Evolutionary conservation across 2,888 invertebrate species (phyloP).

Genomic region (Cryptocephalus primarius): DNA sequence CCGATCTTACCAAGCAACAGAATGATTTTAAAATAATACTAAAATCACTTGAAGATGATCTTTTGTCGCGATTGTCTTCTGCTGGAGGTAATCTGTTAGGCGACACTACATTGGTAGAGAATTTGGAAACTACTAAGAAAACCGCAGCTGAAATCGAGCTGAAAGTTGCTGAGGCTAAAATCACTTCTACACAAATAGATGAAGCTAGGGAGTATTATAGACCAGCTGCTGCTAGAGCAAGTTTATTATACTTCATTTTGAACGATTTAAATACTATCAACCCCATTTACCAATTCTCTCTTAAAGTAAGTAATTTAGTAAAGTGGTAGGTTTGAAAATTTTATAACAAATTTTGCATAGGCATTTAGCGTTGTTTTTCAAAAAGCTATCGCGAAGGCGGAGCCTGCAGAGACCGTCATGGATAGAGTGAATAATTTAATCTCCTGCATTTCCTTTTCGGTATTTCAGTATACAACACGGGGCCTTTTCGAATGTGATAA

Average conservation of each 20-base stretch:
- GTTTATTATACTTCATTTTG: conserved; percentile 86
- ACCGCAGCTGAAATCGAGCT: conserved; percentile 92
- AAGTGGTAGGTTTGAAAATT: too few species aligned
- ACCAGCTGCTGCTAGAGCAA: conserved; percentile 85
- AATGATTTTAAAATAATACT: conserved; percentile 94
- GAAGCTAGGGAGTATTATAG: conserved; percentile 80
- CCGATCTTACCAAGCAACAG: conserved; percentile 89
- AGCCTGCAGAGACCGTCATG: conserved; percentile 67
- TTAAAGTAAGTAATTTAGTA: conserved; percentile 54
- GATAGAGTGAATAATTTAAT: conserved; percentile 78
- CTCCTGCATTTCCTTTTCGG: conserved; percentile 88
- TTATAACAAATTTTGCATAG: conserved; percentile 37
- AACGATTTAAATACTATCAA: conserved; percentile 94
- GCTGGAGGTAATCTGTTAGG: conserved; percentile 90
- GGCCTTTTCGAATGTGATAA: conserved; percentile 95
- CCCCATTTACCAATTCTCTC: conserved; percentile 93
- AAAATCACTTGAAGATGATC: conserved; percentile 85
- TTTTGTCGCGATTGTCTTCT: conserved; percentile 79
- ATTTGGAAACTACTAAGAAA: conserved; percentile 89
- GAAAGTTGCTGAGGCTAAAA: conserved; percentile 86
- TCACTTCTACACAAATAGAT: conserved; percentile 87
- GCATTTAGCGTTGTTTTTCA: conserved; percentile 97
- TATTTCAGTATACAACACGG: conserved; percentile 88
- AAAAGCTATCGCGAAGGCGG: conserved; percentile 85
- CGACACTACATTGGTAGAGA: conserved; percentile 90